A percentile compares a stretch with the other conserved stretches of the same genome.
These are phyloP conservation scores for Diorhabda carinulata DNA, from an alignment of 1,140 invertebrate genomes.

Conservation along the genomic window DNA sequence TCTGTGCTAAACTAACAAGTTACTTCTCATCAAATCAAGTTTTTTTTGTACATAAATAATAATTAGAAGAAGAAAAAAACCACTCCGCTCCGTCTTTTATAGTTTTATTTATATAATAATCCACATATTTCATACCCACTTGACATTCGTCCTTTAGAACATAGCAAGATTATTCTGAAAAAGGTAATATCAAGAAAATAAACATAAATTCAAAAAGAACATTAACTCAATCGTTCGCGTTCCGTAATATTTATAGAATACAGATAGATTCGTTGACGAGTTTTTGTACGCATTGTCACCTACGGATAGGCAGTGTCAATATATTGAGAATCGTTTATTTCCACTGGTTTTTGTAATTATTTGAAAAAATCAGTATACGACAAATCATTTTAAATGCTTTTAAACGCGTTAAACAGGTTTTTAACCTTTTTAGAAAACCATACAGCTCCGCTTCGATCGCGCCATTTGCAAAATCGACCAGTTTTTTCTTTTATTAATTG, in stretches of 20 bases:
- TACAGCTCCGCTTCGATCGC: too few relatives aligned
- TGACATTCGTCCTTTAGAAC: slow-evolving; percentile 6
- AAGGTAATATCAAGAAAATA: slow-evolving; percentile 25
- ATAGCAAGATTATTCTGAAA: slow-evolving; percentile 13
- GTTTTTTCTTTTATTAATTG: too few relatives aligned
- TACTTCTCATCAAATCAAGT: too few relatives aligned
- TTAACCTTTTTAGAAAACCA: too few relatives aligned
- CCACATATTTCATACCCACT: neutral
- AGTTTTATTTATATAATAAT: neutral
- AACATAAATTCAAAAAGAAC: slow-evolving; percentile 23
- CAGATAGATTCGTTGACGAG: slow-evolving; percentile 34
- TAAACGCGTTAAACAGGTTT: too few relatives aligned
- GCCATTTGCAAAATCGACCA: too few relatives aligned
- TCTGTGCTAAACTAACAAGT: too few relatives aligned
- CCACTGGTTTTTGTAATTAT: slow-evolving; percentile 10
- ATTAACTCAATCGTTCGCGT: slow-evolving; percentile 5
- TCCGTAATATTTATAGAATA: slow-evolving; percentile 33
- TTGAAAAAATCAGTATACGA: too few relatives aligned
- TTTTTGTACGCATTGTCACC: slow-evolving; percentile 28
- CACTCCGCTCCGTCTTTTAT: too few relatives aligned
- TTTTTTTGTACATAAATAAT: too few relatives aligned
- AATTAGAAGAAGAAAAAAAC: too few relatives aligned
- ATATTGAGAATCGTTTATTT: slow-evolving; percentile 23
- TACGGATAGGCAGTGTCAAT: slow-evolving; percentile 18
- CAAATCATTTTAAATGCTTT: too few relatives aligned